A percentile compares a stretch with the other conserved stretches of the same genome.
phyloP scores from a whole-genome alignment of 2,113 vertebrate genomes.

The Tragelaphus strepsiceros region DNA sequence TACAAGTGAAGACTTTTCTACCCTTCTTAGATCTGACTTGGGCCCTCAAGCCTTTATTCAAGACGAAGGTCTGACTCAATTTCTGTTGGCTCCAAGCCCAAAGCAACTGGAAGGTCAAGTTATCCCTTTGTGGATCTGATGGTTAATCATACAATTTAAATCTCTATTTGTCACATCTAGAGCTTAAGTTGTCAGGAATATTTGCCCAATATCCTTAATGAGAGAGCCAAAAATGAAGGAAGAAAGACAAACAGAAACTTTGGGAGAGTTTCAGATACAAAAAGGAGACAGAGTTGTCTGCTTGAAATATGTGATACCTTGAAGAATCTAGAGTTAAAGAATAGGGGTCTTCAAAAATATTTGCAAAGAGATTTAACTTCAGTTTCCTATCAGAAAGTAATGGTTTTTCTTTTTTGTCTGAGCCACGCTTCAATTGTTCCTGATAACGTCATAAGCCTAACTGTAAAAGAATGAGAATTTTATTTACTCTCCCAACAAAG shows the following conservation, averaged over 20 bases:
- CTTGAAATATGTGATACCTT: background rate
- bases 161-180: slow-evolving; percentile 24
- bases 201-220: slow-evolving; percentile 19
- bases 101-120: background rate
- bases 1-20: background rate
- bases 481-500: background rate
- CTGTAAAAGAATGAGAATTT: background rate
- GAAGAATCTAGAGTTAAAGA: background rate
- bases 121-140: background rate
- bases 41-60: background rate
- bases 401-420: background rate
- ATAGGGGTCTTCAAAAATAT: slow-evolving; percentile 24
- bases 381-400: background rate
- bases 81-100: slow-evolving; percentile 48
- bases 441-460: background rate
- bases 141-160: slow-evolving; percentile 40
- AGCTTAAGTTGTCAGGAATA: slow-evolving; percentile 37
- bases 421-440: background rate
- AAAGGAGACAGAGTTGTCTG: background rate
- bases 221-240: slow-evolving; percentile 2
- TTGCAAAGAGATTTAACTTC: slow-evolving; percentile 21
- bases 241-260: slow-evolving; percentile 45
- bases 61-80: background rate
- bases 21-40: background rate
- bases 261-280: background rate